phyloP scores from a whole-genome alignment of 2,113 vertebrate genomes.

The Thamnophis sirtalis region DNA sequence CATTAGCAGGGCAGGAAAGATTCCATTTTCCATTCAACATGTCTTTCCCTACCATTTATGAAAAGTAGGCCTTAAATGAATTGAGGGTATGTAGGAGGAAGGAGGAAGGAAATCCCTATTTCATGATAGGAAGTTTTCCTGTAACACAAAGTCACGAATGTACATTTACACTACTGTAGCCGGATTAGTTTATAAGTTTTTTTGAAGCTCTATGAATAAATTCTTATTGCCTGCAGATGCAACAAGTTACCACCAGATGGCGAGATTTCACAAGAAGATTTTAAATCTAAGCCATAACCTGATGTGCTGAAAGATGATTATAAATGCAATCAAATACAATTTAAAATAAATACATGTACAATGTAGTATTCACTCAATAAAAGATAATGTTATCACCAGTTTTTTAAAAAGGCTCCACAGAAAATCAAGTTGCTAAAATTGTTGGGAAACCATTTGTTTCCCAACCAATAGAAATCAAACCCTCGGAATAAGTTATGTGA shows the following conservation, averaged over 20 bases:
- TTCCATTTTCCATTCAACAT: neutral
- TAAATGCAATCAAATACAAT: neutral
- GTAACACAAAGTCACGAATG: neutral
- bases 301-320: neutral
- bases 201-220: neutral
- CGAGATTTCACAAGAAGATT: constrained; percentile 25
- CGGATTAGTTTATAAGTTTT: neutral
- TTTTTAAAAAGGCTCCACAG: fast-evolving
- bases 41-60: neutral
- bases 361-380: neutral
- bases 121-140: neutral
- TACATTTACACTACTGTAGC: neutral
- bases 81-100: neutral
- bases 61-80: neutral
- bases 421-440: neutral
- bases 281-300: neutral
- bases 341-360: neutral
- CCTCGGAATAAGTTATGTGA: neutral
- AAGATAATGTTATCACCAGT: neutral
- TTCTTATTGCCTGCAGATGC: neutral
- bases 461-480: neutral
- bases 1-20: neutral
- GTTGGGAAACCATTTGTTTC: neutral
- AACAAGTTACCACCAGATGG: constrained; percentile 63
- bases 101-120: neutral